phyloP scores from a whole-genome alignment of 2,113 vertebrate genomes.

The Chrysochloris asiatica region DNA sequence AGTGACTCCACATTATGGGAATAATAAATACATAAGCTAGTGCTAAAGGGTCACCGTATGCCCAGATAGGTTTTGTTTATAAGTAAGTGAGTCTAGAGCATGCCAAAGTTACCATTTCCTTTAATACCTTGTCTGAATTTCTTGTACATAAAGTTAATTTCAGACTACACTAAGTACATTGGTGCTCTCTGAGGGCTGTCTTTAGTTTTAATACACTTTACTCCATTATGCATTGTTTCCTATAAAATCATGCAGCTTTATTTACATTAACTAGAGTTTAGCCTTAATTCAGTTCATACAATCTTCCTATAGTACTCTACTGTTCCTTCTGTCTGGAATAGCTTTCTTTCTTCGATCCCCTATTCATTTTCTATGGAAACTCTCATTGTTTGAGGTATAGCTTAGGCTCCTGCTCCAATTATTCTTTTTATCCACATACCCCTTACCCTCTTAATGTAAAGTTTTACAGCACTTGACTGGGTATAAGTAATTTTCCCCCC shows the following conservation, averaged over 20 bases:
- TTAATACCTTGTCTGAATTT: neutral
- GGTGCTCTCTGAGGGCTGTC: constrained; percentile 28
- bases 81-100: neutral
- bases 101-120: neutral
- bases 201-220: constrained; percentile 57
- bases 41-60: neutral
- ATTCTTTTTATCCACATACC: neutral
- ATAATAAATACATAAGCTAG: neutral
- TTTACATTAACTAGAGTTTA: constrained; percentile 59
- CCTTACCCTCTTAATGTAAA: neutral
- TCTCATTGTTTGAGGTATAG: neutral
- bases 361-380: neutral
- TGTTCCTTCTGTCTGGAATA: neutral
- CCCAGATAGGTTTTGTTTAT: neutral
- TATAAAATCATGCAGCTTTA: constrained; percentile 44
- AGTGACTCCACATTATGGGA: neutral
- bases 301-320: neutral
- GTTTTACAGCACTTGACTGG: neutral
- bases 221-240: constrained; percentile 17
- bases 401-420: neutral
- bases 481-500: neutral
- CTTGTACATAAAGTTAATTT: constrained; percentile 45
- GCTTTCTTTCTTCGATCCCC: neutral
- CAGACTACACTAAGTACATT: constrained; percentile 38
- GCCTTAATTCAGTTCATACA: constrained; percentile 26